phyloP scores from a whole-genome alignment of 2,888 invertebrate genomes.

The Cordylochernes scorpioides region DNA sequence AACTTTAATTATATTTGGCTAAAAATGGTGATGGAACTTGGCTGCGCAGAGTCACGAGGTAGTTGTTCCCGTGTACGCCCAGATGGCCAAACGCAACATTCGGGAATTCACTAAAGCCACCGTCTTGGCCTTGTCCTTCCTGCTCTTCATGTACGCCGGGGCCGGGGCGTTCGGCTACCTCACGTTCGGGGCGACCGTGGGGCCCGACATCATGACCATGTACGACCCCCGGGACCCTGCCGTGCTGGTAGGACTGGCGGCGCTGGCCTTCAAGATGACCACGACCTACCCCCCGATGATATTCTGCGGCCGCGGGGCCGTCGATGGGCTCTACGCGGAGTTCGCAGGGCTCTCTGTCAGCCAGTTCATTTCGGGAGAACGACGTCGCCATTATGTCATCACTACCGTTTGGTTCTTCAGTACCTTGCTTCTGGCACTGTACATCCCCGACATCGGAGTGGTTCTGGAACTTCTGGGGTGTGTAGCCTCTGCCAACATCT shows the following conservation, averaged over 20 bases:
- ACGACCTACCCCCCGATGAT: constrained; percentile 25
- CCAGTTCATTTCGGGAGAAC: constrained; percentile 4
- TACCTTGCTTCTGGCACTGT: constrained; percentile 7
- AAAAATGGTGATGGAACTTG: too few species aligned
- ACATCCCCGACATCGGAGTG: constrained; percentile 28
- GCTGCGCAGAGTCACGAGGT: constrained; percentile 27
- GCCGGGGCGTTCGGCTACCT: constrained; percentile 25
- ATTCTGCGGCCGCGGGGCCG: constrained; percentile 26
- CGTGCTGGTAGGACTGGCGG: constrained; percentile 14
- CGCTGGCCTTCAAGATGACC: constrained; percentile 24
- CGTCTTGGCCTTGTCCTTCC: constrained; percentile 20
- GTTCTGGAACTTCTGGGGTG: constrained; percentile 32
- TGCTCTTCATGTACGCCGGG: constrained; percentile 22
- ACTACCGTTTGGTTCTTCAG: constrained; percentile 8
- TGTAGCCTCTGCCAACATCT: constrained; percentile 33
- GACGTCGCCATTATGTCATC: constrained; percentile 3
- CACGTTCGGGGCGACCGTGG: constrained; percentile 23
- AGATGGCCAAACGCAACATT: constrained; percentile 22
- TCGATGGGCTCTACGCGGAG: constrained; percentile 6
- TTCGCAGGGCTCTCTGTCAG: constrained; percentile 3
- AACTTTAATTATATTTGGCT: too few species aligned
- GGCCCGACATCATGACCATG: constrained; percentile 18
- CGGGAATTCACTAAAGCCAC: constrained; percentile 23
- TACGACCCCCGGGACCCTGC: constrained; percentile 13
- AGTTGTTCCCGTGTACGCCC: constrained; percentile 25